Conservation (phyloP, 1,140 invertebrate genomes). For the Batillaria attramentaria region DNA sequence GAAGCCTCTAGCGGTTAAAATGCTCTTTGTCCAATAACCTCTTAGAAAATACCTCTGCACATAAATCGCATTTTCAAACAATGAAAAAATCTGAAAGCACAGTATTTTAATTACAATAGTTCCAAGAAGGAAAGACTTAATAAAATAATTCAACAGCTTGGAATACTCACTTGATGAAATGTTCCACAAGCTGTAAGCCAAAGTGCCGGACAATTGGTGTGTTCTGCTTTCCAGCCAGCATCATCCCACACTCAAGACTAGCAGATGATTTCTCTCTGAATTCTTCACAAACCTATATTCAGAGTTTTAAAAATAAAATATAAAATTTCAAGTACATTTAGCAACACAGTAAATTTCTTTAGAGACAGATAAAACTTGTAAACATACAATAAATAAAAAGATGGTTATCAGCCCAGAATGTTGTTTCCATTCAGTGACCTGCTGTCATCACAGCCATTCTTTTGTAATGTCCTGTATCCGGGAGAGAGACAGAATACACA, state of each 20-base stretch:
- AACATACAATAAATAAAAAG: neutral
- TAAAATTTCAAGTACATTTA: no score
- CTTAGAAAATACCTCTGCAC: neutral
- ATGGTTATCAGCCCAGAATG: no score
- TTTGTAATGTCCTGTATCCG: no score
- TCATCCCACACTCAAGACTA: conserved; percentile 88
- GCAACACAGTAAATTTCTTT: no score
- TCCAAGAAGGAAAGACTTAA: neutral
- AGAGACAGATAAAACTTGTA: neutral
- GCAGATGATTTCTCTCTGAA: conserved; percentile 83
- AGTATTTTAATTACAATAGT: neutral
- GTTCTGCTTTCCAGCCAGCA: conserved; percentile 81
- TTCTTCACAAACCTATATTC: conserved; percentile 63
- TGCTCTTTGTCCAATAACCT: no score
- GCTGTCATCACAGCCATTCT: no score
- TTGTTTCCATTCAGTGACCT: no score
- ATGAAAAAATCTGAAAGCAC: neutral
- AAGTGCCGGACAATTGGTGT: conserved; percentile 87
- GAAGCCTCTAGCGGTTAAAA: no score
- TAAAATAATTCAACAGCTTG: neutral
- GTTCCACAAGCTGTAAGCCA: conserved; percentile 90
- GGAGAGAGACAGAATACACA: no score
- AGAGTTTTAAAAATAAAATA: no score
- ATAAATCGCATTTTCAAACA: neutral
- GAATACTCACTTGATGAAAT: conserved; percentile 83